Percentiles rank a stretch among this genome's conserved stretches.
phyloP scores from a whole-genome alignment of 2,113 vertebrate species.

The Lophotis ruficrista region DNA sequence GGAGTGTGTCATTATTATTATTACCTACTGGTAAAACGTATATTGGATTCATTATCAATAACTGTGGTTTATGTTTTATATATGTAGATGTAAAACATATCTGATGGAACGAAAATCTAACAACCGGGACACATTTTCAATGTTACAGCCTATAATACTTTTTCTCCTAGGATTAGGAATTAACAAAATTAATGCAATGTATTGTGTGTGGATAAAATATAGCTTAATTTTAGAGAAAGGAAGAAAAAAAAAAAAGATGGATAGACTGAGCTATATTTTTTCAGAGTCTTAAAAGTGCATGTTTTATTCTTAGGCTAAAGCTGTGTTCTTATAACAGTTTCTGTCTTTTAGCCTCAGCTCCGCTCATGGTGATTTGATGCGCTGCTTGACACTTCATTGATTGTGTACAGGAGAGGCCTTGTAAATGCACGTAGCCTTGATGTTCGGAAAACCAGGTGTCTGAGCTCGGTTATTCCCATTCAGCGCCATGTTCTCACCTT shows the following conservation, averaged over 20 bases:
- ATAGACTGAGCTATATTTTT: not conserved
- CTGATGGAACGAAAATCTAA: conserved; percentile 3
- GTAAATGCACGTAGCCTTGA: not conserved
- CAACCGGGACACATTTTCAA: not conserved
- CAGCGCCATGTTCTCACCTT: not conserved
- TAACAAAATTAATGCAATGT: conserved; percentile 13
- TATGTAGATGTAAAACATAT: not conserved
- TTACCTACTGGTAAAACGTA: conserved; percentile 7
- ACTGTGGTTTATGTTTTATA: not conserved
- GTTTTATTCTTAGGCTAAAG: not conserved
- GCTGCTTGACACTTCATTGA: not conserved
- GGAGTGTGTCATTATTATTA: not conserved
- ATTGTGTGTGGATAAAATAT: not conserved
- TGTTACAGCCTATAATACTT: not conserved
- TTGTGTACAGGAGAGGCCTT: not conserved
- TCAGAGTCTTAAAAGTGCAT: not conserved
- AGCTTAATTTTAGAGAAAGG: not conserved
- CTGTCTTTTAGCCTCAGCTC: not conserved
- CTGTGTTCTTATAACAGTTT: not conserved
- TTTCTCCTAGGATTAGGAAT: not conserved
- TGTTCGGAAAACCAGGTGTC: not conserved
- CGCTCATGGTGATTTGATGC: not conserved
- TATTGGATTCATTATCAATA: not conserved
- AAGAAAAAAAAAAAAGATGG: not conserved
- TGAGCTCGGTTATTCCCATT: not conserved